Evolutionary conservation across 2,797 vertebrate genomes (phyloP).

Genomic region (Chloroceryle inda): DNA sequence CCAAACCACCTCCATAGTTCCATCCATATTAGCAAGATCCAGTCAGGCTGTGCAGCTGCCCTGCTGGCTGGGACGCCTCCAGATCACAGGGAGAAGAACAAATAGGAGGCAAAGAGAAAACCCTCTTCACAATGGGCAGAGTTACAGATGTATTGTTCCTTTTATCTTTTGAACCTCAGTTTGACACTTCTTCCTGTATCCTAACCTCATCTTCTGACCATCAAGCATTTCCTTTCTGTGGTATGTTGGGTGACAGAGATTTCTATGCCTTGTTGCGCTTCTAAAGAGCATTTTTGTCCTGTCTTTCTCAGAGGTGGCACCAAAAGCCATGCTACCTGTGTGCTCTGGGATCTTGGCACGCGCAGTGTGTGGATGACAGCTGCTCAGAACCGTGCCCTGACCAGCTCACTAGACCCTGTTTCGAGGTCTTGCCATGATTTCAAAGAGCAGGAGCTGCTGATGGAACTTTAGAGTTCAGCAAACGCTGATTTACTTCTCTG

Average conservation of each 20-base stretch:
- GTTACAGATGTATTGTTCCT: neutral
- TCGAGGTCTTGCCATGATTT: neutral
- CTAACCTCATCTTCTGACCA: neutral
- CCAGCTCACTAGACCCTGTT: neutral
- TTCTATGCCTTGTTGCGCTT: neutral
- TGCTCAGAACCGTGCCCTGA: neutral
- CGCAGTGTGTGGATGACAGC: neutral
- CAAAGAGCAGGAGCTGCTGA: neutral
- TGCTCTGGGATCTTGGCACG: neutral
- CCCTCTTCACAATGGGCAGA: neutral
- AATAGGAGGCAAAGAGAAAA: neutral
- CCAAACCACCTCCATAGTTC: neutral
- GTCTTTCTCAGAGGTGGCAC: neutral
- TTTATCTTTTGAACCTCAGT: neutral
- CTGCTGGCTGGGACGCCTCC: neutral
- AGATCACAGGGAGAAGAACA: neutral
- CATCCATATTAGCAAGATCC: neutral
- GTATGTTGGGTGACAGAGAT: accelerated
- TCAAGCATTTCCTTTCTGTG: neutral
- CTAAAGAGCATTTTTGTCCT: neutral
- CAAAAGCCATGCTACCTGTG: accelerated
- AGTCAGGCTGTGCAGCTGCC: neutral
- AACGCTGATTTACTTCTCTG: neutral
- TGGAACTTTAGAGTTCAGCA: neutral
- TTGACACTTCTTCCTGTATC: neutral